Base-by-base conservation (phyloP, 2,797 vertebrate genomes). In the Pseudomugil tenellus region DNA sequence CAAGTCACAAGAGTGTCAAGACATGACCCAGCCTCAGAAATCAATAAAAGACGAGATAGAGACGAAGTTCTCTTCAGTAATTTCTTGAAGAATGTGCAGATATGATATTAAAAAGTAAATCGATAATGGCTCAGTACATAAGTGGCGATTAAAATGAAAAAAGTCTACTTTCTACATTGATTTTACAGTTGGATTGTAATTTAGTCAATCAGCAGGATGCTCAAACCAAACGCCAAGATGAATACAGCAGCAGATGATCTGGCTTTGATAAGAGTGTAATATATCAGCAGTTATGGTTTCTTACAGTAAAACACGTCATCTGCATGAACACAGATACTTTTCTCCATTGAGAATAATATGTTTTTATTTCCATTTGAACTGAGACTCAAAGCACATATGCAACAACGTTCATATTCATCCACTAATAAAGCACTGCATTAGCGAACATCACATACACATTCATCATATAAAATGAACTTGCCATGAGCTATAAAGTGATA, bases 111-210 rank as follows among this genome's bases (percentile, higher is more conserved):
- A 25, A 51, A 51, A 16, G 23, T 25, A 23, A 21, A 51, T 51
- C 23, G 26, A 51, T 51, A 26, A 23, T 51, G 48, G 23, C 48
- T 51, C 12, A 25, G 48, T 26, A 14, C 48, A 51, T 51, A 26
- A 51, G 48, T 26, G 48, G 48, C 26, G 48, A 26, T 51, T 51
- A 51, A 10, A 51, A 51, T 51, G 48, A 51, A 51, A 23, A 19
- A 51, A 51, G 11, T 14, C 48, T 51, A 13, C 23, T 26, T 23
- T 6, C 23, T 2, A 26, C 23, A 51, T 51, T 14, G 48, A 51
- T 51, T 51, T 51, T 14, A 10, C 48, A 13, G 1, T 51, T 51
- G 23, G 23, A 25, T 51, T 23, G 25, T 12, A 51, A 25, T 23
- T 25, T 26, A 26, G 12, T 26, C 48, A 51, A 51, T 51, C 48